Base-by-base conservation (phyloP, 2,113 vertebrate genomes). In the Bubo blakistoni region DNA sequence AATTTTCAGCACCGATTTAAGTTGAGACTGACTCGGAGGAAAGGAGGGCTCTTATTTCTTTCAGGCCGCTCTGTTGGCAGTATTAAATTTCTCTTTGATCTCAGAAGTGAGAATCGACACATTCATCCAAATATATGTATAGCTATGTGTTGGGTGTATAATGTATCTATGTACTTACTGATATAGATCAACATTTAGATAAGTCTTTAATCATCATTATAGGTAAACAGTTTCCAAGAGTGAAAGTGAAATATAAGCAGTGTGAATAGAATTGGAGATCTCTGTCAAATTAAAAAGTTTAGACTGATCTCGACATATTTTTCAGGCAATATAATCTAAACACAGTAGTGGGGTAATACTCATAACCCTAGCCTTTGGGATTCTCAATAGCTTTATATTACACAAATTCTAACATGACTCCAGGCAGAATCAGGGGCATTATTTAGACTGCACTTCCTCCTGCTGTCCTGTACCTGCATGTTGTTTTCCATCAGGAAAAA, bases 81-180 rank as follows among this genome's bases (percentile, higher is more conserved):
- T 88, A 90, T 95, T 85, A 72, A 47, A 96, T 91, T 96, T 84
- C 24, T 81, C 30, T 79, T 52, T 69, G 47, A 86, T 52, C 57
- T 94, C 40, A 76, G 42, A 81, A 89, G 57, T 71, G 65, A 76
- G 44, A 79, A 82, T 87, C 1, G 61, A 90, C 49, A 52, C 16
- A 49, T 90, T 88, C 30, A 54, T 74, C 42, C 38, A 91, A 54
- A 77, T 90, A 52, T 25, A 71, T 14, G 25, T 42, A 26, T 55
- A 80, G 17, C 66, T 72, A 25, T 52, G 17, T 73, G 36, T n/a
- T 82, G 38, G 57, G 16, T 82, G 21, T 62, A 38, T 90, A 30
- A 83, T 63, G 22, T 59, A 8, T 70, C 61, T 63, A 13, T 83
- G 26, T 72, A 19, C 30, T 79, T 85, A 57, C 0, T 69, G 54